A percentile compares a stretch with the other conserved stretches of the same genome.
These are phyloP conservation scores for Clivina fossor DNA, from an alignment of 2,888 invertebrate genomes.

Conservation along the genomic window DNA sequence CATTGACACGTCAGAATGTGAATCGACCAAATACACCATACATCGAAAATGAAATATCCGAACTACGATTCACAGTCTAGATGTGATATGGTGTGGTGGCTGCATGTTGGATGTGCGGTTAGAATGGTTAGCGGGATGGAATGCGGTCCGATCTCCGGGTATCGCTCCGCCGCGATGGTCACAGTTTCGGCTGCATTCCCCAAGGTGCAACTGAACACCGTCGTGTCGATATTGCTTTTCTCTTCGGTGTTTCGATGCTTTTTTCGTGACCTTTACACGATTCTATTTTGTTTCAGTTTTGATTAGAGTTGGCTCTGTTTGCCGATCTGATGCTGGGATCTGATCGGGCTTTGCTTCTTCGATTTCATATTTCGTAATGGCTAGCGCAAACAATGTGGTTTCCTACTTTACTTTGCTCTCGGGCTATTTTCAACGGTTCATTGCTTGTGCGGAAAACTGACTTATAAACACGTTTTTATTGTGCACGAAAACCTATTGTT, in stretches of 20 bases:
- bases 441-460: no score
- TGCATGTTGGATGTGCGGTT: background rate
- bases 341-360: no score
- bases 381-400: no score
- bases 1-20: slow-evolving; percentile 18
- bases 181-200: slow-evolving; percentile 28
- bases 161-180: slow-evolving; percentile 10
- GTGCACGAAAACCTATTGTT: no score
- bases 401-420: no score
- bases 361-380: no score
- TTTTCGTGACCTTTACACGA: slow-evolving; percentile 14
- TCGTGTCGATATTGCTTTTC: slow-evolving; percentile 17
- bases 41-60: slow-evolving; percentile 29
- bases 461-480: no score
- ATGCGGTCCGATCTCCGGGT: slow-evolving; percentile 12
- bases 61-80: slow-evolving; percentile 9
- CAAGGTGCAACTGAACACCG: slow-evolving; percentile 23
- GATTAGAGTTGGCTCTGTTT: slow-evolving; percentile 22
- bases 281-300: slow-evolving; percentile 5
- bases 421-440: no score
- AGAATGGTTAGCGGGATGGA: slow-evolving; percentile 12
- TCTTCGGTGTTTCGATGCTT: slow-evolving; percentile 4
- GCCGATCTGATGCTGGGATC: no score
- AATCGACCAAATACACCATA: slow-evolving; percentile 1
- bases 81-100: background rate